Conservation (phyloP, 2,888 invertebrate species). For the Iphiclides podalirius region DNA sequence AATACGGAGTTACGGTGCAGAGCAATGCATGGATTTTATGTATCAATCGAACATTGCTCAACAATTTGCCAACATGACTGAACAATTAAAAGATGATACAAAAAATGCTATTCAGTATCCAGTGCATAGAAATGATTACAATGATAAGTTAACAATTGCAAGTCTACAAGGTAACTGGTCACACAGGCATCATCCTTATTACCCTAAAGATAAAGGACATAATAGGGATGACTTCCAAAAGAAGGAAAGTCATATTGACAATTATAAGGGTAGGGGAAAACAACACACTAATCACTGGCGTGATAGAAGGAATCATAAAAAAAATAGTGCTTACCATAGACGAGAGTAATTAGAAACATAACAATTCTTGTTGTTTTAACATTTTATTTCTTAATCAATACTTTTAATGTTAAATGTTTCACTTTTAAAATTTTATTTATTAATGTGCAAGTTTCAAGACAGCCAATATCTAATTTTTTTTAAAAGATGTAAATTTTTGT, state of each 20-base stretch:
- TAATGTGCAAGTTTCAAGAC: too few relatives aligned
- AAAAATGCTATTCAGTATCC: constrained; percentile 36
- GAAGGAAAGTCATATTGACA: constrained; percentile 33
- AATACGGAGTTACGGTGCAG: constrained; percentile 58
- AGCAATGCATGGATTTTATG: constrained; percentile 46
- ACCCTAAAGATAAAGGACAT: constrained; percentile 47
- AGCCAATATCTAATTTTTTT: too few relatives aligned
- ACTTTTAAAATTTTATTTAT: too few relatives aligned
- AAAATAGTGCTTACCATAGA: constrained; percentile 47
- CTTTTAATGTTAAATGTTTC: background rate
- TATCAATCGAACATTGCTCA: constrained; percentile 47
- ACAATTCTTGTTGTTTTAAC: constrained; percentile 13
- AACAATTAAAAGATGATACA: constrained; percentile 48
- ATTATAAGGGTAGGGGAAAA: constrained; percentile 36
- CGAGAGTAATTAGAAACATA: constrained; percentile 29
- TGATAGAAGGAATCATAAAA: constrained; percentile 52
- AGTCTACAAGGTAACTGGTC: constrained; percentile 76
- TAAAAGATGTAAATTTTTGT: too few relatives aligned
- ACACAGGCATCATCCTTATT: constrained; percentile 67
- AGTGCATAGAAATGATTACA: constrained; percentile 40
- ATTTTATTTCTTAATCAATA: background rate
- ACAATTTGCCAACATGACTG: constrained; percentile 65
- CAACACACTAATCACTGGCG: constrained; percentile 41
- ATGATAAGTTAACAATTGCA: constrained; percentile 58
- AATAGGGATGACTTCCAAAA: constrained; percentile 39